Conservation (phyloP, 2,888 invertebrate species). For the Neoaliturus tenellus region DNA sequence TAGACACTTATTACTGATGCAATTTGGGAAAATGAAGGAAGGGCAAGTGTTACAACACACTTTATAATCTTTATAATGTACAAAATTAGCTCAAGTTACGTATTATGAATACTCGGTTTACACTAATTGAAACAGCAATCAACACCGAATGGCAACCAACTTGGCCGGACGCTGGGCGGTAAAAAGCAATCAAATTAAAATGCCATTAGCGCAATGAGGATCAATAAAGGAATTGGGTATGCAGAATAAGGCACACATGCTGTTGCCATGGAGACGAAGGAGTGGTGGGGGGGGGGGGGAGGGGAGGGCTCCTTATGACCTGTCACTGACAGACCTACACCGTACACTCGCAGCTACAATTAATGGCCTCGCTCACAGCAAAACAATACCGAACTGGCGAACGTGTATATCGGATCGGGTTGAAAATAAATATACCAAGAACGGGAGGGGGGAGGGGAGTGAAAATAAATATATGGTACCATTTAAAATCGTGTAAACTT, state of each 20-base stretch:
- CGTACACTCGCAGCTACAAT: conserved; percentile 1
- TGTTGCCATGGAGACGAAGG: conserved; percentile 24
- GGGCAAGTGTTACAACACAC: too few species aligned
- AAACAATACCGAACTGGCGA: neutral
- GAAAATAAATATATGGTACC: too few species aligned
- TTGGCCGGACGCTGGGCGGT: neutral
- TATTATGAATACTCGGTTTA: too few species aligned
- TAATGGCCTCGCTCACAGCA: conserved; percentile 19
- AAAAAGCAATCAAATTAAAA: conserved; percentile 44
- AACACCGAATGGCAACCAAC: neutral
- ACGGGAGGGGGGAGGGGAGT: too few species aligned
- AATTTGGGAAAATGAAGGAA: too few species aligned
- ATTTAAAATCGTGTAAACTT: too few species aligned
- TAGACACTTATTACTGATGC: too few species aligned
- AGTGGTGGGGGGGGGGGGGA: neutral
- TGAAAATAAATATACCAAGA: too few species aligned
- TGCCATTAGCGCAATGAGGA: conserved; percentile 39
- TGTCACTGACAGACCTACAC: conserved; percentile 27
- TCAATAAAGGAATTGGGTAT: conserved; percentile 44
- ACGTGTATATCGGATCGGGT: neutral
- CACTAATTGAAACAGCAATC: too few species aligned
- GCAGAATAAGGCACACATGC: conserved; percentile 49
- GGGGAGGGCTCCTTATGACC: conserved; percentile 30
- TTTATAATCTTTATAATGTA: too few species aligned
- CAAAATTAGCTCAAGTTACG: too few species aligned